These are phyloP conservation scores for Catocala fraxini DNA, from an alignment of 2,888 invertebrate species.

Conservation along the genomic window DNA sequence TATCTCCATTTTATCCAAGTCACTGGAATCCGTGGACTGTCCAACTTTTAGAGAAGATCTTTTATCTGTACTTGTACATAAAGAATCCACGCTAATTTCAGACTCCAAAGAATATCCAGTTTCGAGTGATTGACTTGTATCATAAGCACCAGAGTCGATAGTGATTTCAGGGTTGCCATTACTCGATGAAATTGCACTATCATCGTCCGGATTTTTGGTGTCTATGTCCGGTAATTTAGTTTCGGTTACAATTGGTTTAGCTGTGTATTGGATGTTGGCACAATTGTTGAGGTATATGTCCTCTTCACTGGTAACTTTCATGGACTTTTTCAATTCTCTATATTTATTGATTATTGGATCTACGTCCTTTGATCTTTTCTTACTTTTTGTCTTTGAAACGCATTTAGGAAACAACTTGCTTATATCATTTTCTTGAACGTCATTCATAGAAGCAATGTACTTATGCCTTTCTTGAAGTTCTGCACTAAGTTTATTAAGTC, in stretches of 20 bases:
- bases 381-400: constrained; percentile 83
- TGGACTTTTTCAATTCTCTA: constrained; percentile 79
- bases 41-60: constrained; percentile 88
- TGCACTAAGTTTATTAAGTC: constrained; percentile 86
- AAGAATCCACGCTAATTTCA: constrained; percentile 88
- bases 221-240: constrained; percentile 73
- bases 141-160: constrained; percentile 82
- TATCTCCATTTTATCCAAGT: constrained; percentile 88
- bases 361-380: constrained; percentile 82
- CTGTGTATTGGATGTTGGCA: constrained; percentile 79
- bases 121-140: constrained; percentile 83
- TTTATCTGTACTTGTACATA: constrained; percentile 86
- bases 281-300: constrained; percentile 81
- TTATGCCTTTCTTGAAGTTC: constrained; percentile 88
- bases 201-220: constrained; percentile 82
- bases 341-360: constrained; percentile 84
- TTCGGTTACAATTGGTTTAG: constrained; percentile 71
- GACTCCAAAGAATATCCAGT: constrained; percentile 85
- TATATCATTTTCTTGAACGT: constrained; percentile 80
- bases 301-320: constrained; percentile 82
- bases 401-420: constrained; percentile 83
- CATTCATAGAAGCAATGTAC: constrained; percentile 86
- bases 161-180: constrained; percentile 86
- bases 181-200: constrained; percentile 80
- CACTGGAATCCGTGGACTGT: constrained; percentile 90